A percentile compares a stretch with the other conserved stretches of the same genome.
Conservation (phyloP, 1,140 invertebrate genomes). For the Heterodera carotae region DNA sequence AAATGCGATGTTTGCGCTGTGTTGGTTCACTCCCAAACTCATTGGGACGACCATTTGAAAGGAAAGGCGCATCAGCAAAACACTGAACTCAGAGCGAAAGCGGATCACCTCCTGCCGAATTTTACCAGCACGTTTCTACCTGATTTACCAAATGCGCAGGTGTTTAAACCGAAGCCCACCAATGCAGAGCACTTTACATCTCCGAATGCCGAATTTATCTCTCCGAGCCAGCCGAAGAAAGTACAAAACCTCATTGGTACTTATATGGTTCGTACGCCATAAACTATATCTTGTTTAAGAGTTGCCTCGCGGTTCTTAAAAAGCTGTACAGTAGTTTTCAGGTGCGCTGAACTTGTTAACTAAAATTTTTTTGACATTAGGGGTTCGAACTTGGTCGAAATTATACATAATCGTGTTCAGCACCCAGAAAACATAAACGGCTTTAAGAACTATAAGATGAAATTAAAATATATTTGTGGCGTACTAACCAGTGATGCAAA, state of each 20-base stretch:
- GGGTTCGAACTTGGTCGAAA: too few relatives aligned
- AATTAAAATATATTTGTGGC: too few relatives aligned
- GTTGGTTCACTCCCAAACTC: constrained; percentile 13
- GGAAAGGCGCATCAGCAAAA: constrained; percentile 30
- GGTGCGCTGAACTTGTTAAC: too few relatives aligned
- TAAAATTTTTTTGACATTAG: too few relatives aligned
- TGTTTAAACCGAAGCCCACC: neutral
- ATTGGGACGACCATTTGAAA: constrained; percentile 28
- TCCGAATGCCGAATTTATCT: constrained; percentile 1
- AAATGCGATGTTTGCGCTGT: constrained; percentile 35
- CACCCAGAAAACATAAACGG: too few relatives aligned
- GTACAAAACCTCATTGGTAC: neutral
- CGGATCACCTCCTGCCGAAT: neutral
- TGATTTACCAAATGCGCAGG: neutral
- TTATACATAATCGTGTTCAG: too few relatives aligned
- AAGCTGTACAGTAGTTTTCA: too few relatives aligned
- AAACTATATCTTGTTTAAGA: too few relatives aligned
- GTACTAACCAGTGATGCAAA: too few relatives aligned
- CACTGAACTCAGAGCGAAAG: constrained; percentile 1
- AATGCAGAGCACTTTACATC: neutral
- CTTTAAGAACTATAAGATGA: too few relatives aligned
- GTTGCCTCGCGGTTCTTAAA: too few relatives aligned
- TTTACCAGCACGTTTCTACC: neutral
- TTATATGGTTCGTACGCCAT: too few relatives aligned
- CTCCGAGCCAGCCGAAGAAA: constrained; percentile 17